A percentile compares a stretch with the other conserved stretches of the same genome.
Evolutionary conservation across 2,888 invertebrate genomes (phyloP).

Genomic region (Helicoverpa assulta): DNA sequence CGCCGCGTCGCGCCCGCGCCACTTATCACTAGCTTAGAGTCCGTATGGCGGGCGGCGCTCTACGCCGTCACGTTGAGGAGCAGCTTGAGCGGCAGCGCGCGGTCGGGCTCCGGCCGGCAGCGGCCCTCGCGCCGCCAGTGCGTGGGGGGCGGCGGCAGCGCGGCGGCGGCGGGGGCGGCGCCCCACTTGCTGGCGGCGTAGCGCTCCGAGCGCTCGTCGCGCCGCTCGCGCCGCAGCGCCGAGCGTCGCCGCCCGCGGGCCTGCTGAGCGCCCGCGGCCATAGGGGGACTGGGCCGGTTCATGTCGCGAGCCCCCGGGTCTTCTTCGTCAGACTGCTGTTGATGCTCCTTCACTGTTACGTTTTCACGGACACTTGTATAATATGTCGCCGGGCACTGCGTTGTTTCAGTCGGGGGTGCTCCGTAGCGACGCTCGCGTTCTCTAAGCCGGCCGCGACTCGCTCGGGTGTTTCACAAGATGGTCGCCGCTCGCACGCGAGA

Average conservation of each 20-base stretch:
- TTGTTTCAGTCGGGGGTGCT: slow-evolving; percentile 59
- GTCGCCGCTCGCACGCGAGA: slow-evolving; percentile 77
- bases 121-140: slow-evolving; percentile 92
- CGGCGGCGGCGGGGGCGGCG: slow-evolving; percentile 94
- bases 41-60: slow-evolving; percentile 71
- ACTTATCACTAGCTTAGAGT: slow-evolving; percentile 82
- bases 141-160: slow-evolving; percentile 94
- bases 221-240: slow-evolving; percentile 62
- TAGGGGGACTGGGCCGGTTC: slow-evolving; percentile 58
- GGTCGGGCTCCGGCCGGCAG: slow-evolving; percentile 86
- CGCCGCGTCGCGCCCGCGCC: slow-evolving; percentile 74
- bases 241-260: slow-evolving; percentile 76
- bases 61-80: slow-evolving; percentile 91
- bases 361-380: slow-evolving; percentile 50
- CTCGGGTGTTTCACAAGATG: slow-evolving; percentile 83
- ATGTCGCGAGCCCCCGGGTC: slow-evolving; percentile 65
- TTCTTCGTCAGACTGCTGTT: slow-evolving; percentile 70
- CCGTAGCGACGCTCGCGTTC: slow-evolving; percentile 50
- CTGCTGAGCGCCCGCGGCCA: slow-evolving; percentile 63
- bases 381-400: slow-evolving; percentile 55
- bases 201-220: slow-evolving; percentile 78
- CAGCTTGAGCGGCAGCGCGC: slow-evolving; percentile 91
- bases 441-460: slow-evolving; percentile 74
- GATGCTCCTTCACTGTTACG: slow-evolving; percentile 69
- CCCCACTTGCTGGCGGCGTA: slow-evolving; percentile 95